phyloP scores from a whole-genome alignment of 2,888 invertebrate species.

The Hermaeophaga mercurialis region DNA sequence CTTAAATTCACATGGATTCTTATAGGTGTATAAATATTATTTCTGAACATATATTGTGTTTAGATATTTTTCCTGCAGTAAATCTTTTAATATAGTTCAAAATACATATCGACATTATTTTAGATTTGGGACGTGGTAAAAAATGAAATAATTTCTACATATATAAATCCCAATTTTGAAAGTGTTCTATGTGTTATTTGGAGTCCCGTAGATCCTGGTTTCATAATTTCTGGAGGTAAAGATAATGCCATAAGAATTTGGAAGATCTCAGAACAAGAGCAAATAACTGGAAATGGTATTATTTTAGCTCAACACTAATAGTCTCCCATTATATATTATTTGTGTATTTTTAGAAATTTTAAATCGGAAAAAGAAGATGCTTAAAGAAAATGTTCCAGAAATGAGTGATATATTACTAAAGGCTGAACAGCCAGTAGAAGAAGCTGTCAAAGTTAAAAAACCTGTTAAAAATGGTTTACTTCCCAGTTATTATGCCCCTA shows the following conservation, averaged over 20 bases:
- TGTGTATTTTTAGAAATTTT: conserved; percentile 34
- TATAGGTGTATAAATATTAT: too few species aligned
- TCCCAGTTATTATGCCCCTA: conserved; percentile 37
- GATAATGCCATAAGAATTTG: conserved; percentile 72
- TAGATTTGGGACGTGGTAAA: conserved; percentile 69
- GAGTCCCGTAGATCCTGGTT: conserved; percentile 66
- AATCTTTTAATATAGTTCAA: too few species aligned
- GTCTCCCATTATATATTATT: background rate
- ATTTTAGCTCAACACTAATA: background rate
- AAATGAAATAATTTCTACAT: conserved; percentile 64
- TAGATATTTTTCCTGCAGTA: too few species aligned
- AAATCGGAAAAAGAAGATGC: conserved; percentile 23
- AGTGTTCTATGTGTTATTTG: conserved; percentile 66
- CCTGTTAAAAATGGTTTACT: conserved; percentile 32
- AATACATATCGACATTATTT: too few species aligned
- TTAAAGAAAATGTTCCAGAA: conserved; percentile 24
- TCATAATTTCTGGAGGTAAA: conserved; percentile 69
- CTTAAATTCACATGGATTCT: too few species aligned
- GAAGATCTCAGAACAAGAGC: conserved; percentile 61
- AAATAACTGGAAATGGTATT: conserved; percentile 47
- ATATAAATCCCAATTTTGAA: conserved; percentile 62
- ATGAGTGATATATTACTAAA: conserved; percentile 12
- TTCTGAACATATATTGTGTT: too few species aligned
- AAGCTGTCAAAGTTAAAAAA: conserved; percentile 28
- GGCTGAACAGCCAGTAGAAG: conserved; percentile 22